Base-by-base conservation (phyloP, 2,888 invertebrate genomes). In the Drosophila fungiperda region DNA sequence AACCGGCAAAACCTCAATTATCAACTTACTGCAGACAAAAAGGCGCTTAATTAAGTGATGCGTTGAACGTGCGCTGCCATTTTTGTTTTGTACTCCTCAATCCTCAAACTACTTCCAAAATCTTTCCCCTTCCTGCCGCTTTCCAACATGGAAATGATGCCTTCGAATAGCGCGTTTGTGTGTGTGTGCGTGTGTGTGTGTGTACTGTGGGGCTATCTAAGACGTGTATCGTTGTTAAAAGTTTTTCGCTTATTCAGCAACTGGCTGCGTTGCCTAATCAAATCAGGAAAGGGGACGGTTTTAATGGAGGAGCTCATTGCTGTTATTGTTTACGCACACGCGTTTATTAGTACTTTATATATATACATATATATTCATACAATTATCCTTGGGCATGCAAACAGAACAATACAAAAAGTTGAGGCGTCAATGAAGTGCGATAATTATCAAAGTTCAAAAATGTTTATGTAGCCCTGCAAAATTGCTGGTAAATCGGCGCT, bases 1-100 rank as follows among this genome's bases (percentile, higher is more conserved):
- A 83, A 76, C 76, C 72, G 86, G 76, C 81, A 73, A 82, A 85
- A 87, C 85, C 86, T 85, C 87, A 87, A 86, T 86, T 86, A 86
- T 87, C 87, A 87, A 86, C 86, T 86, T 86, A 86, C 80, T 80
- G 78, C 80, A 83, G 87, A 84, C 87, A 86, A 86, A 83, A 78
- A 80, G 87, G 87, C 83, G 83, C 87, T 87, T 86, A 86, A 86
- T 86, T 86, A 86, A 87, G 83, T 85, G 86, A 86, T 80, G 85
- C 83, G 79, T 62, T 67, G 78, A 83, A 84, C 83, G 83, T 81
- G 86, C 80, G 67, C 76, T 72, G 79, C 81, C 81, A 83, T 81
- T 82, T 83, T 83, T 80, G 68, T 71, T 78, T 48, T 36, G 26
- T 15, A 11, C 35, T 26, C n/a, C n/a, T 11, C 35, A 52, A 8